Conservation (phyloP, 2,113 vertebrate species). For the Albula glossodonta region DNA sequence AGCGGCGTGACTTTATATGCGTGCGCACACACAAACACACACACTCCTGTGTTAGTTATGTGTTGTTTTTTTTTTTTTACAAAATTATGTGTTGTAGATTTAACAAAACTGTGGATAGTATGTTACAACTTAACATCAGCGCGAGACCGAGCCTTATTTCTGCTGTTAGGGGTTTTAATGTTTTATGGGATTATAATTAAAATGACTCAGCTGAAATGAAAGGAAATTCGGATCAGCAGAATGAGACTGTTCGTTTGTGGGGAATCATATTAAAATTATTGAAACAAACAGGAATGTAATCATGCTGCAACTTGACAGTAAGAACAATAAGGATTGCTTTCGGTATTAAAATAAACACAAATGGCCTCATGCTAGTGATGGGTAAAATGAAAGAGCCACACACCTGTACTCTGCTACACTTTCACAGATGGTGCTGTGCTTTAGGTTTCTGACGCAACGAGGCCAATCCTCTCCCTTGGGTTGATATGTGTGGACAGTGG, state of each 20-base stretch:
- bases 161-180: neutral
- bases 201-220: no score
- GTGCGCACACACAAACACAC: no score
- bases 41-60: no score
- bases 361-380: neutral
- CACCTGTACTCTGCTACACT: neutral
- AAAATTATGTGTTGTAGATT: neutral
- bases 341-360: neutral
- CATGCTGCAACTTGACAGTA: neutral
- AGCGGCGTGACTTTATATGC: neutral
- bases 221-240: neutral
- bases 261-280: neutral
- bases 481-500: slow-evolving; percentile 11
- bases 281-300: neutral
- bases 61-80: neutral
- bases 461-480: neutral
- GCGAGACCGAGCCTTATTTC: neutral
- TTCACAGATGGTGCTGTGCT: neutral
- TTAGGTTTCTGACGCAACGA: neutral
- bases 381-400: neutral
- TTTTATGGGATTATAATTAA: neutral
- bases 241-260: neutral
- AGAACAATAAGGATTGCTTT: neutral
- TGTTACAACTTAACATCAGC: no score
- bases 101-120: neutral